These are phyloP conservation scores for Linyphia triangularis DNA, from an alignment of 2,888 invertebrate species.

Conservation along the genomic window DNA sequence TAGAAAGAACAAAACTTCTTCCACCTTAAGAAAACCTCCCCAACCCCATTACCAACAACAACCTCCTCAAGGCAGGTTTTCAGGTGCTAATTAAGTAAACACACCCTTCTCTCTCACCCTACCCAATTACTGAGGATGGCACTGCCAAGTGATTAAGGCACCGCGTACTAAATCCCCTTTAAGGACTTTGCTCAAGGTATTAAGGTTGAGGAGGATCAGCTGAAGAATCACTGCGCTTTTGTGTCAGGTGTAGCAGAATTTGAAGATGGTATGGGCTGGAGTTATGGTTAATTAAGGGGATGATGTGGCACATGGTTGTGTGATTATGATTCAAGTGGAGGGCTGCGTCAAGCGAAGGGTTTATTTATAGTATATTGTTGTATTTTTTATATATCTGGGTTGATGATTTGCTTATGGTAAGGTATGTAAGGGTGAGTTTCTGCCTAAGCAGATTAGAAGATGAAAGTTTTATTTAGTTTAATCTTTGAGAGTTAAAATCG, in stretches of 20 bases:
- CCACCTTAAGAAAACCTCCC: neutral
- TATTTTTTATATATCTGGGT: no score
- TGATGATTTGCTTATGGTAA: no score
- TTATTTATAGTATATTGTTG: no score
- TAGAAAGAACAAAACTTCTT: neutral
- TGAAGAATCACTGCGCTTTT: neutral
- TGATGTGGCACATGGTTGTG: neutral
- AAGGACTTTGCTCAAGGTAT: conserved; percentile 6
- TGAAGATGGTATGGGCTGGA: neutral
- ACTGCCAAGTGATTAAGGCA: neutral
- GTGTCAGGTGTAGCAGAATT: neutral
- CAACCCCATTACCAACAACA: neutral
- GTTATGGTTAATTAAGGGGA: neutral
- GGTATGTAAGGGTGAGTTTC: no score
- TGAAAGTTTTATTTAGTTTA: no score
- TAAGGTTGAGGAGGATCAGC: neutral
- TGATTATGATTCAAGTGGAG: neutral
- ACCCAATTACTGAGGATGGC: no score
- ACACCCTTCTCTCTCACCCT: neutral
- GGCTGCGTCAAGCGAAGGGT: no score
- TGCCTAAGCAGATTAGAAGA: no score
- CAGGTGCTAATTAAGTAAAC: conserved; percentile 1
- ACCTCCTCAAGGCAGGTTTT: neutral
- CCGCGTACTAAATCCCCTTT: neutral
- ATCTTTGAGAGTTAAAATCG: no score